Conservation (phyloP, 2,797 vertebrate genomes). For the Cirrhinus molitorella region DNA sequence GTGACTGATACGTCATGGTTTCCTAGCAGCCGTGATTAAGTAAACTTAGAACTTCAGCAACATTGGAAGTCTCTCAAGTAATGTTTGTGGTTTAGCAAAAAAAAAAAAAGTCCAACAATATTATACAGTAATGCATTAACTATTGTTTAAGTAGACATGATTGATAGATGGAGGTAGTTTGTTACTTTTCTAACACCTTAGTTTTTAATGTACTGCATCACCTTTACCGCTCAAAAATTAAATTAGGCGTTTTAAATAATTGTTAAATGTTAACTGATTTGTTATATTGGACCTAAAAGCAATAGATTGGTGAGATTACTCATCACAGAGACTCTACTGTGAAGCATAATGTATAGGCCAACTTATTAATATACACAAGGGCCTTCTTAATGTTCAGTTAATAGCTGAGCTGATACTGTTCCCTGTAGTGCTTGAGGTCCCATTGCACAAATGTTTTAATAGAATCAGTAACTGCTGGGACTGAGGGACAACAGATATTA, state of each 20-base stretch:
- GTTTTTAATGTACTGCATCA: not conserved
- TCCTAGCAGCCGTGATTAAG: conserved; percentile 3
- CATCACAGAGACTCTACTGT: not conserved
- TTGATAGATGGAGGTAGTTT: not conserved
- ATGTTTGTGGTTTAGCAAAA: not conserved
- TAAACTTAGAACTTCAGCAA: not conserved
- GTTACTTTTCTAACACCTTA: not conserved
- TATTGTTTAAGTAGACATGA: not conserved
- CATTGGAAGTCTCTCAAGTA: not conserved
- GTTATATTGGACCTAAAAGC: too few relatives aligned
- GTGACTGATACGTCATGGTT: conserved; percentile 7
- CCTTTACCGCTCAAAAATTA: not conserved
- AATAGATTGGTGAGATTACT: not conserved
- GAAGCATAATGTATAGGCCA: too few relatives aligned
- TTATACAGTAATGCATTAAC: not conserved
- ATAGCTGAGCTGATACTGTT: not conserved
- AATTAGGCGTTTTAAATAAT: not conserved
- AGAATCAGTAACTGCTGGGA: not conserved
- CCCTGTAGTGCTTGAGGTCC: not conserved
- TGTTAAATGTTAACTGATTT: too few relatives aligned
- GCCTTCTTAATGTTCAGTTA: not conserved
- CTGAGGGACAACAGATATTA: too few relatives aligned
- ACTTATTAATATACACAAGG: too few relatives aligned
- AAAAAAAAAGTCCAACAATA: not conserved
- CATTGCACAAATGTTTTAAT: conserved; percentile 4